These are phyloP conservation scores for Lagocephalus sceleratus DNA, from an alignment of 2,797 vertebrate species.

Conservation along the genomic window DNA sequence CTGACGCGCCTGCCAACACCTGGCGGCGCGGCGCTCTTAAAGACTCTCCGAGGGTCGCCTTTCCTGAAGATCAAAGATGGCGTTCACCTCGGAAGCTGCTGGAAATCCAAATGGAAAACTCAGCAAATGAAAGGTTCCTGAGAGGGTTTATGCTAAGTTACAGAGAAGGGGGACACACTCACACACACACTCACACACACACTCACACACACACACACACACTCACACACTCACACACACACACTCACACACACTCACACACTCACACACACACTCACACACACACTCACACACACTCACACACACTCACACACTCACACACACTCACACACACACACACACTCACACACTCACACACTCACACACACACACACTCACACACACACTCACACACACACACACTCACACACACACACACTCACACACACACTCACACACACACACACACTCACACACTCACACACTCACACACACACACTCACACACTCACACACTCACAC, in stretches of 20 bases:
- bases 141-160: too few species aligned
- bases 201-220: slow-evolving; percentile 5
- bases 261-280: slow-evolving; percentile 2
- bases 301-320: too few species aligned
- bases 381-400: slow-evolving; percentile 4
- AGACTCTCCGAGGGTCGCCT: slow-evolving; percentile 15
- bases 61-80: slow-evolving; percentile 11
- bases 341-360: slow-evolving; percentile 3
- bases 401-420: slow-evolving; percentile 5
- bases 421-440: slow-evolving; percentile 1
- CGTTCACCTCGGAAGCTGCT: too few species aligned
- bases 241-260: slow-evolving; percentile 5
- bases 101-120: too few species aligned
- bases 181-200: slow-evolving; percentile 1
- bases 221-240: slow-evolving; percentile 3
- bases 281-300: slow-evolving; percentile 3
- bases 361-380: slow-evolving; percentile 3
- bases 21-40: too few species aligned
- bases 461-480: slow-evolving; percentile 4
- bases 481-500: slow-evolving; percentile 1
- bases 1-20: slow-evolving; percentile 44
- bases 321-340: neutral
- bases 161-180: neutral
- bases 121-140: too few species aligned
- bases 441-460: too few species aligned